Evolutionary conservation across 2,113 vertebrate genomes (phyloP), one percentile per base, ranked within the genome.

Genomic region (Pomatorhinus ruficollis): DNA sequence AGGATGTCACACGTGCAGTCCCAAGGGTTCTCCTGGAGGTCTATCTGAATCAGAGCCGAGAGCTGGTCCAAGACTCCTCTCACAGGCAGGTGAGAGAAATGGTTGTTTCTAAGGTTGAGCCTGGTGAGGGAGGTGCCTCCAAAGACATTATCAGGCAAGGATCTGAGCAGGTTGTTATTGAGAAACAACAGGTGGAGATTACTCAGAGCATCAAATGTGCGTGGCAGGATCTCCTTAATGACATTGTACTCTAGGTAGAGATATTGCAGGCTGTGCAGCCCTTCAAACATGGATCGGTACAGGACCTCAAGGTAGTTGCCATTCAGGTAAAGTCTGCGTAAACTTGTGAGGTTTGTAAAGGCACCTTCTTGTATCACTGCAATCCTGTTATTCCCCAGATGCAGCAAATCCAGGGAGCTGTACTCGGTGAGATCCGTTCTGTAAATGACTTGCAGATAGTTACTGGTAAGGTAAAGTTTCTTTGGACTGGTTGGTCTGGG

Each of bases 201-300:
- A 56, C 98, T 98, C 92, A 99, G 96, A 63, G 98, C 93, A 93
- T 99, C 99, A 81, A 99, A 99, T 7, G 99, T 99, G 77, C 97
- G 98, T 3, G 99, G 99, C 75, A 99, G 96, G 94, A 99, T 99
- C 81, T 99, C 99, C 96, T 99, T 99, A 72, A 99, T 99, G 77
- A 99, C 99, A 91, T 99, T 99, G 68, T 99, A 99, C 97, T 99
- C 99, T 98, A 99, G 97, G 91, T 99, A 99, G 50, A 99, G 99
- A 93, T 99, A 99, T 60, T 99, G 99, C 92, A 99, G 98, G 44
- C 98, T 99, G 90, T 99, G 98, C 83, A 99, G 98, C 40, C 99
- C 99, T 2, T 96, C 87, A 7, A 99, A 99, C 93, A 99, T 98
- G 5, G 99, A 98, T 11, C 98, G 98, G 44, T 99, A 98, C 37